A percentile compares a stretch with the other conserved stretches of the same genome.
Conservation (phyloP, 92 coral and sea anemone species). For the Palythoa heliodiscus region DNA sequence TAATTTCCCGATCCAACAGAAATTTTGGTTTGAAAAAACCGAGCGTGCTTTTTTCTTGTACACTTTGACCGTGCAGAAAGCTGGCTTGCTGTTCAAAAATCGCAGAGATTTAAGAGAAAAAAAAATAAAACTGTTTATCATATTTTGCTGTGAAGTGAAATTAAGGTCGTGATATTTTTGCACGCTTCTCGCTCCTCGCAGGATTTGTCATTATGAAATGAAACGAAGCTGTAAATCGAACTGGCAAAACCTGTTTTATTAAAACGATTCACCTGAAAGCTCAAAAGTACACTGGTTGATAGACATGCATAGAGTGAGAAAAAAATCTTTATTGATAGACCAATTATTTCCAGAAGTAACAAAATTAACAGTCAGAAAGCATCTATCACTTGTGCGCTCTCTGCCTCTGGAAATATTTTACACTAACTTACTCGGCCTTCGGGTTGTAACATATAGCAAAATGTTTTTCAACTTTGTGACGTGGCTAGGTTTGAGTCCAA, state of each 20-base stretch:
- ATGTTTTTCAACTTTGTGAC: not conserved
- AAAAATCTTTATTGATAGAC: not conserved
- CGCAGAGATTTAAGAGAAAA: not conserved
- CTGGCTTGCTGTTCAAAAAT: not conserved
- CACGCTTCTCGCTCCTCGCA: not conserved
- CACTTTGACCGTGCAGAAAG: not conserved
- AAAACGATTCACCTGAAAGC: slow-evolving; percentile 10
- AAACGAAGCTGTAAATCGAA: not conserved
- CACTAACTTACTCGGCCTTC: not conserved
- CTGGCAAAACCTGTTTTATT: not conserved
- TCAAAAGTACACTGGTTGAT: slow-evolving; percentile 15
- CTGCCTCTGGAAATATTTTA: not conserved
- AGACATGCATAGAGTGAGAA: not conserved
- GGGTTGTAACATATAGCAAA: not conserved
- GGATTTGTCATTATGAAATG: not conserved
- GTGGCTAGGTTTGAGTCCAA: not conserved
- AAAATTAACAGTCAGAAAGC: not conserved
- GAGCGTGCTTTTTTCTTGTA: not conserved
- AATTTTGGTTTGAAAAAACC: no score
- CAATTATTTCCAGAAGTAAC: slow-evolving; percentile 3
- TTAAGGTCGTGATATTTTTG: not conserved
- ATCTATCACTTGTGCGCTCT: not conserved
- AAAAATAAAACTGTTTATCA: not conserved
- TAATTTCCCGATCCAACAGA: no score
- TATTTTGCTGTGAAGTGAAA: not conserved